Conservation (phyloP, 2,113 vertebrate species). For the Anolis carolinensis region DNA sequence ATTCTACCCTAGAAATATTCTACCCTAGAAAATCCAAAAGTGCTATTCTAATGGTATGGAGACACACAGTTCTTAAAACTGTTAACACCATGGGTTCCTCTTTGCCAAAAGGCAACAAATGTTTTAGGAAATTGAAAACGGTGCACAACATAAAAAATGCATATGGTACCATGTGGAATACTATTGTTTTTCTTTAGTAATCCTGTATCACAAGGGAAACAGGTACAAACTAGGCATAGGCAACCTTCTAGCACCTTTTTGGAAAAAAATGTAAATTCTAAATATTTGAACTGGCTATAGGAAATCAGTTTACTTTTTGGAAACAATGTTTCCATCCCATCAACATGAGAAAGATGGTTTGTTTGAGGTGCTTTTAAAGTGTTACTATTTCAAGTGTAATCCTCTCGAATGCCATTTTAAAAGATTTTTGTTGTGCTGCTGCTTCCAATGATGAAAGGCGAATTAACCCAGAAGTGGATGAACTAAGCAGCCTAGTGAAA, state of each 20-base stretch:
- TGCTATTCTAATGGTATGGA: not conserved
- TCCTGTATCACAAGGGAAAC: not conserved
- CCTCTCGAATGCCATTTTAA: constrained; percentile 60
- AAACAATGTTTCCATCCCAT: constrained; percentile 41
- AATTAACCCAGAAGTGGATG: constrained; percentile 67
- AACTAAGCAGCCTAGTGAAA: constrained; percentile 63
- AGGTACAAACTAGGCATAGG: not conserved
- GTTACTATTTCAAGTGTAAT: constrained; percentile 65
- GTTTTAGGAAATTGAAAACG: not conserved
- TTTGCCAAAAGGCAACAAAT: no score
- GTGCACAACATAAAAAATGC: not conserved
- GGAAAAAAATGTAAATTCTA: not conserved
- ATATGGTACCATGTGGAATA: not conserved
- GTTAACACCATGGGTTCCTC: not conserved
- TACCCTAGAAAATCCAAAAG: no score
- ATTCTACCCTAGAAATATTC: not conserved
- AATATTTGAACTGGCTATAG: no score
- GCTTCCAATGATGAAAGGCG: constrained; percentile 62
- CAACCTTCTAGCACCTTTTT: not conserved
- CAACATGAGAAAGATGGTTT: constrained; percentile 50
- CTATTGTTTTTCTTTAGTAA: not conserved
- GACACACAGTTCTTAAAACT: not conserved
- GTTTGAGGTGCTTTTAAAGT: constrained; percentile 63
- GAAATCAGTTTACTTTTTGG: constrained; percentile 42
- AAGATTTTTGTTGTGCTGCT: constrained; percentile 61